A percentile compares a stretch with the other conserved stretches of the same genome.
Conservation (phyloP, 2,113 vertebrate species). For the Nycticryphes semicollaris region DNA sequence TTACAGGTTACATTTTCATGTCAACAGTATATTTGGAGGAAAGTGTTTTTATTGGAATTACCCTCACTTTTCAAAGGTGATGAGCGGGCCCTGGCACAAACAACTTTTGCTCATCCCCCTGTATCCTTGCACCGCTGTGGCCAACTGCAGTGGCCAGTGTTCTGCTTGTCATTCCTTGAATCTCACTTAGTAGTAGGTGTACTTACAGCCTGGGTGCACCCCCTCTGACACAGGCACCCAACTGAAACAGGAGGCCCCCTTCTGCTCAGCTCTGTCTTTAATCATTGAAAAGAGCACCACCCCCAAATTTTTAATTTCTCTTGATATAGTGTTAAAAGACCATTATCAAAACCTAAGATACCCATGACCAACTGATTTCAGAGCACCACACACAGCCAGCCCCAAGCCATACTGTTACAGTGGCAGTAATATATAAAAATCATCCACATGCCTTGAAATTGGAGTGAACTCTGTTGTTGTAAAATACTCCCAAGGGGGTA, state of each 20-base stretch:
- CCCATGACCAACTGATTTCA: background rate
- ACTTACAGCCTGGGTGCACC: background rate
- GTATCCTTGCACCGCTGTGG: background rate
- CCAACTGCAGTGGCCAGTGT: background rate
- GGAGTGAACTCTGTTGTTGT: slow-evolving; percentile 63
- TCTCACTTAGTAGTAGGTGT: background rate
- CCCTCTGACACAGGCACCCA: background rate
- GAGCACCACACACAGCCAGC: background rate
- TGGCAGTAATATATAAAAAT: background rate
- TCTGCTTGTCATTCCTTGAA: background rate
- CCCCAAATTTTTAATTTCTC: background rate
- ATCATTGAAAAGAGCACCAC: background rate
- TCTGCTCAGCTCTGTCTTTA: background rate
- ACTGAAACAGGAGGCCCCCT: fast-evolving
- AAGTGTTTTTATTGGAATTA: background rate
- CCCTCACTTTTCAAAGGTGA: background rate
- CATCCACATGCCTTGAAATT: slow-evolving; percentile 54
- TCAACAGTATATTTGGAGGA: background rate
- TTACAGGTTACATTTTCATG: background rate
- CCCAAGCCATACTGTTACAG: background rate
- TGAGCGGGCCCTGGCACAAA: background rate
- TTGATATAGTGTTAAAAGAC: background rate
- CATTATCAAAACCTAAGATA: background rate
- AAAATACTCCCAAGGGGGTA: slow-evolving; percentile 50
- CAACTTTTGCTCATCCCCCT: background rate